Conservation (phyloP, 2,888 invertebrate genomes). For the Athalia cordata region DNA sequence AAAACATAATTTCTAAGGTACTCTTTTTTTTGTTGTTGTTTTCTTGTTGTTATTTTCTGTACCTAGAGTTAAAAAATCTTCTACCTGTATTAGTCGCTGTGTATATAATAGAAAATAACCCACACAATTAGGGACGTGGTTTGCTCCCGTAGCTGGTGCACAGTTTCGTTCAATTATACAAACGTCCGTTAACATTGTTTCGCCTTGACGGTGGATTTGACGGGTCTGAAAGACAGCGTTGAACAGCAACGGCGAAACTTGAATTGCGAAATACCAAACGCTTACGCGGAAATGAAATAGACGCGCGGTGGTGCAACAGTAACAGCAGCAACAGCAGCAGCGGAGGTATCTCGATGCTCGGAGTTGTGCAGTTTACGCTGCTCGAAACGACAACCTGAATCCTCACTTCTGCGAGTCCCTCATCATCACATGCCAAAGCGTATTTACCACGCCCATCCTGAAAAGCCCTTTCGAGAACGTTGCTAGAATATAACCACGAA, state of each 20-base stretch:
- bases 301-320: not conserved
- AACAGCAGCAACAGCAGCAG: no score
- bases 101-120: not conserved
- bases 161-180: slow-evolving; percentile 24
- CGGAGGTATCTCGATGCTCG: no score
- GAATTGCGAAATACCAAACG: not conserved
- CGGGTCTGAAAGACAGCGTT: slow-evolving; percentile 2
- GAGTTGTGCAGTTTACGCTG: no score
- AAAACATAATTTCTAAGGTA: not conserved
- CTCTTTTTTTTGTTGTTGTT: slow-evolving; percentile 1
- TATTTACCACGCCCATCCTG: slow-evolving; percentile 22
- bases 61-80: slow-evolving; percentile 18
- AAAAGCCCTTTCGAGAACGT: slow-evolving; percentile 20
- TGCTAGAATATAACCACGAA: not conserved
- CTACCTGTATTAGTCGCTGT: not conserved
- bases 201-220: slow-evolving; percentile 20
- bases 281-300: slow-evolving; percentile 21
- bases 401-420: not conserved
- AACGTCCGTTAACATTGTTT: slow-evolving; percentile 3
- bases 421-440: slow-evolving; percentile 13
- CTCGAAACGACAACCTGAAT: slow-evolving; percentile 21
- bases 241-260: not conserved
- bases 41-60: slow-evolving; percentile 2
- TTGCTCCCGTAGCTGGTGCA: no score
- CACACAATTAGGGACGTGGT: not conserved